Conservation (phyloP, 2,888 invertebrate species). For the Meliscaeva auricollis region DNA sequence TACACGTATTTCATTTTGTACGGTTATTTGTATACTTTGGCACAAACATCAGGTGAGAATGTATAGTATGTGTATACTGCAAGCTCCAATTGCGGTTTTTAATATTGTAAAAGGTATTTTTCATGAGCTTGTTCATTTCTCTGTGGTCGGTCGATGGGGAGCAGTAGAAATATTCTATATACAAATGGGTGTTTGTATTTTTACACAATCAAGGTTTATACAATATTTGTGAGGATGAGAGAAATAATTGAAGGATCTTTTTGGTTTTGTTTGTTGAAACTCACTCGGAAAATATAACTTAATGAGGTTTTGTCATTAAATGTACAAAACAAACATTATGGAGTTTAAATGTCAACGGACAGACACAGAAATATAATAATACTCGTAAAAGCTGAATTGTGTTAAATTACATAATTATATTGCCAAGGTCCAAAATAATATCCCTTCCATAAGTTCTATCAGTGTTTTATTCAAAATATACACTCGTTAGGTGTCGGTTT, state of each 20-base stretch:
- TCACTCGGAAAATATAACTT: conserved; percentile 29
- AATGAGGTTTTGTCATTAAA: conserved; percentile 59
- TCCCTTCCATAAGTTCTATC: conserved; percentile 4
- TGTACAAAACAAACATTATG: conserved; percentile 20
- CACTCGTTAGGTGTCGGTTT: background rate
- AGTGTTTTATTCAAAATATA: background rate
- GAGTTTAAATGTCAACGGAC: conserved; percentile 25
- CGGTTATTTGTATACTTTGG: conserved; percentile 43
- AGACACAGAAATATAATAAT: background rate
- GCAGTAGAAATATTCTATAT: background rate
- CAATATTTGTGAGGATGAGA: background rate
- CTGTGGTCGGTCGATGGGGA: background rate
- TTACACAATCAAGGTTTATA: too few relatives aligned
- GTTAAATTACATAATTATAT: conserved; percentile 42
- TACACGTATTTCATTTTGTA: conserved; percentile 34
- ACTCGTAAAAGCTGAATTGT: conserved; percentile 23
- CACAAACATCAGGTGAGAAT: conserved; percentile 57
- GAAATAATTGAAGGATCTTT: background rate
- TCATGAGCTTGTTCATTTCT: conserved; percentile 40
- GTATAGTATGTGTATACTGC: conserved; percentile 21
- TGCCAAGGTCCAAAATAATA: too few relatives aligned
- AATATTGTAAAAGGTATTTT: conserved; percentile 45
- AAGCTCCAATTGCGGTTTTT: conserved; percentile 52
- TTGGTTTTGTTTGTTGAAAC: background rate
- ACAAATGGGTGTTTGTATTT: background rate